Conservation (phyloP, 2,113 vertebrate species). For the Suricata suricatta region DNA sequence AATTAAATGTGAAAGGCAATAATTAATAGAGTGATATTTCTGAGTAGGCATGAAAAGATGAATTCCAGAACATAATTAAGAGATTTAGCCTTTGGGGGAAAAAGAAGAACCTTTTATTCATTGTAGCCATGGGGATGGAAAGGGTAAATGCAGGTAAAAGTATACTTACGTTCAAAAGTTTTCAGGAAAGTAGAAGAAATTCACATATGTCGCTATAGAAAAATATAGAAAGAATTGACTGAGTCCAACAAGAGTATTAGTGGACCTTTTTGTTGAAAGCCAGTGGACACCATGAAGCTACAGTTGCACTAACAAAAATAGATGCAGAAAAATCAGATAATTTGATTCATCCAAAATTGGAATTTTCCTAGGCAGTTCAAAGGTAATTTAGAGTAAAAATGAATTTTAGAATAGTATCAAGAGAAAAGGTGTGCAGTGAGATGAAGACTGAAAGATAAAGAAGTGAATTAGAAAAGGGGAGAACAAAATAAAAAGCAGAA, state of each 20-base stretch:
- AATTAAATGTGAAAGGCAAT: background rate
- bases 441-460: background rate
- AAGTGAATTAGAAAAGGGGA: background rate
- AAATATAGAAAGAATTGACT: background rate
- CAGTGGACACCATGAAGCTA: background rate
- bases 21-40: background rate
- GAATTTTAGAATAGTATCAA: background rate
- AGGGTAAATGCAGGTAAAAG: background rate
- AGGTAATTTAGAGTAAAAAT: background rate
- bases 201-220: no score
- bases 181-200: background rate
- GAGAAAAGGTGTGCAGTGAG: background rate
- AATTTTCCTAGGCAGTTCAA: background rate
- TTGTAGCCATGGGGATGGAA: background rate
- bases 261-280: accelerated
- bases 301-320: background rate
- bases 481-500: background rate
- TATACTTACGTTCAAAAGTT: background rate
- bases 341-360: background rate
- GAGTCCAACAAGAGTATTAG: no score
- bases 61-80: background rate
- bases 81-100: background rate
- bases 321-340: background rate
- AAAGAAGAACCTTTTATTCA: background rate
- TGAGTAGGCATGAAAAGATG: background rate